Base-by-base conservation (phyloP, 92 coral and sea anemone genomes). In the Isaurus tuberculatus region DNA sequence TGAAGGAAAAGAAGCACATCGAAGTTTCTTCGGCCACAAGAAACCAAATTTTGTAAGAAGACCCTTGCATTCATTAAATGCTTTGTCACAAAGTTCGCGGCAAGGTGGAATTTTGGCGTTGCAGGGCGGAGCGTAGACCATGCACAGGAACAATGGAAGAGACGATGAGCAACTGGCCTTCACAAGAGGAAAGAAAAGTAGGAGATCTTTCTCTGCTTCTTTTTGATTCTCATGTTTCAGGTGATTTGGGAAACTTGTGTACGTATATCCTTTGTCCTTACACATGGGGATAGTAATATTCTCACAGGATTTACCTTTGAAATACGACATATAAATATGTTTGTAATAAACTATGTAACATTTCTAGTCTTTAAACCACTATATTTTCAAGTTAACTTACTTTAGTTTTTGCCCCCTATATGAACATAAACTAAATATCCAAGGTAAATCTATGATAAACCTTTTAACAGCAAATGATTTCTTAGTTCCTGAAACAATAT, bases 11-110 rank as follows among this genome's bases (percentile, higher is more conserved):
- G 58, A 40, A n/a, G 71, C 73, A 28, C 92, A 91, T 36, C 64
- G 72, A 2, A 85, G 86, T 27, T 71, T 34, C n/a, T 65, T 25
- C 8, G 90, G 92, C 94, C 91, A 91, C 28, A 28, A 51, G 46
- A 91, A 85, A 13, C 81, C 78, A 17, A 26, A 70, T 26, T 16
- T 44, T 14, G 53, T 43, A 4, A 16, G 25, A 11, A n/a, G 10
- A 17, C 37, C 37, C 37, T 65, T 75, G 22, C 91, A 88, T 30
- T 53, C 73, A 15, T 73, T 44, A 32, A 31, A 31, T 5, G 83
- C 71, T 5, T n/a, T n/a, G 28, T 75, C 58, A 40, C 94, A 91
- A n/a, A 88, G 36, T 2, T 88, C 89, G 28, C 87, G 80, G 67
- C 94, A 91, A 0, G 91, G 91, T n/a, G 82, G 91, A 55, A 65